Percentiles rank a stretch among this genome's conserved stretches.
These are phyloP conservation scores for Netelia virgata DNA, from an alignment of 2,888 invertebrate genomes.

Conservation along the genomic window DNA sequence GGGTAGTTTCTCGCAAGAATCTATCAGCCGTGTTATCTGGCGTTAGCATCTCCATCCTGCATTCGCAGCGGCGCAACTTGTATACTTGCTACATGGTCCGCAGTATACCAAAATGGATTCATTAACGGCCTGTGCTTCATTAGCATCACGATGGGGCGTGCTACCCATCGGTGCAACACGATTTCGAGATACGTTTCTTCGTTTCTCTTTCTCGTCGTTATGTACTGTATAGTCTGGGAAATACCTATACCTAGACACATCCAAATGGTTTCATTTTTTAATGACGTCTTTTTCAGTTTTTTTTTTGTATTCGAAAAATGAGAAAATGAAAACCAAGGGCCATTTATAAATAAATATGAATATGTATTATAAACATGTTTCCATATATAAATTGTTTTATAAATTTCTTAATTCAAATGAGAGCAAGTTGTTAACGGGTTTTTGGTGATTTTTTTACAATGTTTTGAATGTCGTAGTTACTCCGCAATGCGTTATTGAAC, in stretches of 20 bases:
- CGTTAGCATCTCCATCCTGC: conserved; percentile 52
- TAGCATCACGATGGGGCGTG: conserved; percentile 77
- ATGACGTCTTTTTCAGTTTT: not conserved
- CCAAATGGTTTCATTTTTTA: conserved; percentile 13
- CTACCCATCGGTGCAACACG: conserved; percentile 31
- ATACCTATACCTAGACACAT: not conserved
- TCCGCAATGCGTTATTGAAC: too few relatives aligned
- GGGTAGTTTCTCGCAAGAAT: conserved; percentile 58
- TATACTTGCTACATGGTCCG: conserved; percentile 67
- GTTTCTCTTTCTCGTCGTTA: conserved; percentile 42
- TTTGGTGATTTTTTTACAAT: too few relatives aligned
- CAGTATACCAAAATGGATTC: conserved; percentile 77
- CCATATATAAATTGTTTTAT: too few relatives aligned
- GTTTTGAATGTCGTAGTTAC: too few relatives aligned
- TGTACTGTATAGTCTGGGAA: not conserved
- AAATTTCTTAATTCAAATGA: too few relatives aligned
- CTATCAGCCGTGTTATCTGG: conserved; percentile 64
- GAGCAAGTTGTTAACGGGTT: too few relatives aligned
- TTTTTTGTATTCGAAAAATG: not conserved
- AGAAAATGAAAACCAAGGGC: too few relatives aligned
- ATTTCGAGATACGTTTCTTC: conserved; percentile 58
- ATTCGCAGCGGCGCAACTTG: conserved; percentile 27
- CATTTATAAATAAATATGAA: too few relatives aligned
- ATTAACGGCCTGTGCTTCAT: conserved; percentile 80
- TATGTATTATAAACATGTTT: too few relatives aligned